Percentiles rank a stretch among this genome's conserved stretches.
Conservation (phyloP, 2,797 vertebrate genomes). For the Tenualosa thibaudeaui region DNA sequence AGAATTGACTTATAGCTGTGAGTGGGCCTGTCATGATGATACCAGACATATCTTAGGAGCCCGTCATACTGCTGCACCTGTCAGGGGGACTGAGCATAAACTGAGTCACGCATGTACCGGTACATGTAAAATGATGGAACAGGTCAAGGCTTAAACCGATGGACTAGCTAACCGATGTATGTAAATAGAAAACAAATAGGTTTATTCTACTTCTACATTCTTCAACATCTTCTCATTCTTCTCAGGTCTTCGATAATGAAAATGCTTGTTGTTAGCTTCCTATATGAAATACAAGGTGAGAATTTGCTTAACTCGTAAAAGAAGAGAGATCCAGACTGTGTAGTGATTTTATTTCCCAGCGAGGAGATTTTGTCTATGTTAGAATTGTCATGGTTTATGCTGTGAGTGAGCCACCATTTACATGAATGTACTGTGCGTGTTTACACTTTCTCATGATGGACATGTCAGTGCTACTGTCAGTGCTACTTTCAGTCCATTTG, state of each 20-base stretch:
- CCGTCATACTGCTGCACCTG: constrained; percentile 75
- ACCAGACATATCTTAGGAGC: constrained; percentile 63
- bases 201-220: not conserved
- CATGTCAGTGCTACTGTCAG: too few species aligned
- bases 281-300: not conserved
- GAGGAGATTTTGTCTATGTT: not conserved
- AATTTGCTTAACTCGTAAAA: not conserved
- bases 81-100: constrained; percentile 70
- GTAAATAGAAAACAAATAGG: not conserved
- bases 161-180: too few species aligned
- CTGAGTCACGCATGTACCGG: constrained; percentile 66
- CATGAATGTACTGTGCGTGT: not conserved
- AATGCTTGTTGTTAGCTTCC: not conserved
- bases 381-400: not conserved
- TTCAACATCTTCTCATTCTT: too few species aligned
- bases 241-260: not conserved
- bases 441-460: not conserved
- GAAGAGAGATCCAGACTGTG: not conserved
- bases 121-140: constrained; percentile 71
- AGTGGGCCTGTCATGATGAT: constrained; percentile 69
- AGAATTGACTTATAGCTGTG: constrained; percentile 65
- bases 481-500: not conserved
- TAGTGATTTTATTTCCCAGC: not conserved
- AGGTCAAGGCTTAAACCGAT: constrained; percentile 18
- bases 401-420: not conserved